Conservation (phyloP, 92 coral and sea anemone genomes). For the Diadumene lineata region DNA sequence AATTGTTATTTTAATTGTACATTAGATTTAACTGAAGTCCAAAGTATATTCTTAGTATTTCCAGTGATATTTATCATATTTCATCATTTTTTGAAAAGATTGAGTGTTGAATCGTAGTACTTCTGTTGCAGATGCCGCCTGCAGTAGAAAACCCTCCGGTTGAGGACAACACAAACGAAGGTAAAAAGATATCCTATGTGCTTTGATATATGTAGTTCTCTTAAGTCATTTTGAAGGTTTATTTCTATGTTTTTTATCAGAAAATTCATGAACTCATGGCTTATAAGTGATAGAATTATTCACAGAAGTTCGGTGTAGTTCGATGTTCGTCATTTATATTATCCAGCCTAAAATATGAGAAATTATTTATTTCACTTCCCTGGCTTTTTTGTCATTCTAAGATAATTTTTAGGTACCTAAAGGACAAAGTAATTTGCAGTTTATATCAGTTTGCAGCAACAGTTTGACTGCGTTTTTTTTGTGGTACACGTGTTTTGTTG, state of each 20-base stretch:
- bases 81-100: neutral
- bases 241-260: no score
- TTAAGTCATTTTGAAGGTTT: no score
- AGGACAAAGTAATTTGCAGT: no score
- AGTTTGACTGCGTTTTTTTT: neutral
- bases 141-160: conserved; percentile 99
- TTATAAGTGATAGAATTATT: no score
- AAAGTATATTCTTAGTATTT: conserved; percentile 9
- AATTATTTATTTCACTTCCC: no score
- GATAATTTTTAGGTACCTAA: no score
- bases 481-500: neutral
- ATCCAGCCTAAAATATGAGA: no score
- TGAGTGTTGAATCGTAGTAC: conserved; percentile 7
- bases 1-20: neutral
- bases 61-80: neutral
- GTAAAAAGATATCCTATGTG: conserved; percentile 42
- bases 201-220: no score
- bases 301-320: no score
- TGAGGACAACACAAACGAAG: conserved; percentile 73
- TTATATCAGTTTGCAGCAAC: neutral
- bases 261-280: no score
- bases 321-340: no score
- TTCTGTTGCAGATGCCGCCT: conserved; percentile 84
- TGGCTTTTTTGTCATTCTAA: no score
- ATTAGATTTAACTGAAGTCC: neutral